Conservation (phyloP, 2,888 invertebrate genomes). For the Philopedon plagiatum region DNA sequence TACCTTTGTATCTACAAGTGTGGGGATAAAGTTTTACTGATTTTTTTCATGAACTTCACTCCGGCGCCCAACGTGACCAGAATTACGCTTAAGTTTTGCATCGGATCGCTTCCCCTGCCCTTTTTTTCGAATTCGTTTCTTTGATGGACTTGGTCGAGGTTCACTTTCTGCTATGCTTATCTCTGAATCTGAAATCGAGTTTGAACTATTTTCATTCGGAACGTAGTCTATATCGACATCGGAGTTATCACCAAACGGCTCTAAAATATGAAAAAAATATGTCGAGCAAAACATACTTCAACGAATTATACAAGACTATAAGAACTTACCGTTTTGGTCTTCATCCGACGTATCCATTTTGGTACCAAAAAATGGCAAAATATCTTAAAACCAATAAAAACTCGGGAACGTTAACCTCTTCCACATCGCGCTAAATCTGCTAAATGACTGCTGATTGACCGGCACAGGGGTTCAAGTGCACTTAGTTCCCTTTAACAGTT, state of each 20-base stretch:
- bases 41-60: background rate
- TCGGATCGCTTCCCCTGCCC: background rate
- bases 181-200: background rate
- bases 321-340: background rate
- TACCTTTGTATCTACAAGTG: slow-evolving; percentile 8
- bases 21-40: background rate
- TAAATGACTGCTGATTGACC: background rate
- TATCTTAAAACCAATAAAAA: background rate
- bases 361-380: background rate
- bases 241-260: background rate
- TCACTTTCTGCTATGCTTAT: background rate
- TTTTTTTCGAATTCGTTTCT: background rate
- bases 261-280: background rate
- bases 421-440: no score
- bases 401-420: background rate
- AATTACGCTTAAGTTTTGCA: background rate
- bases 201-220: background rate
- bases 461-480: background rate
- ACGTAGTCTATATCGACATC: background rate
- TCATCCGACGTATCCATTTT: background rate
- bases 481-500: background rate
- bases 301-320: background rate
- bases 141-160: background rate
- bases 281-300: background rate
- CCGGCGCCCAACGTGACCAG: background rate